These are phyloP conservation scores for Lithophane ornitopus DNA, from an alignment of 2,888 invertebrate species.

Conservation along the genomic window DNA sequence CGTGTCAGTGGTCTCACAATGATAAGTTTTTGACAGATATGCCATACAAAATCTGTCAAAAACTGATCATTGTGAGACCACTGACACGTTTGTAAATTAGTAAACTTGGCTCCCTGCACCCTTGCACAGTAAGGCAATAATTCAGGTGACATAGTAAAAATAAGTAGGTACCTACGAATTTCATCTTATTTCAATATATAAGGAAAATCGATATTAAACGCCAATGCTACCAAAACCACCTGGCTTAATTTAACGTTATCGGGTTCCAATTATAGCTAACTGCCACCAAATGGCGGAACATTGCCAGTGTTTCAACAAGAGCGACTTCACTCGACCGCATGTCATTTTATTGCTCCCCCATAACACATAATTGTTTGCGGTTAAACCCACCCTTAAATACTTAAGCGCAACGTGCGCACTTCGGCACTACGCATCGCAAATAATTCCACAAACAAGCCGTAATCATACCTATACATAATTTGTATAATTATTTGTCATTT, in stretches of 20 bases:
- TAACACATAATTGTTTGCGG: conserved; percentile 82
- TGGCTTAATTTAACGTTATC: conserved; percentile 34
- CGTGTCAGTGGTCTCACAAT: too few relatives aligned
- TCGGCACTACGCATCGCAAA: conserved; percentile 76
- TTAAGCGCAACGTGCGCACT: conserved; percentile 76
- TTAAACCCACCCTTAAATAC: conserved; percentile 80
- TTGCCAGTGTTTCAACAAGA: conserved; percentile 72
- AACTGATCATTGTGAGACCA: too few relatives aligned
- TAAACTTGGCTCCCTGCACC: too few relatives aligned
- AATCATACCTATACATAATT: conserved; percentile 75
- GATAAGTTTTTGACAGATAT: too few relatives aligned
- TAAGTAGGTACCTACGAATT: neutral
- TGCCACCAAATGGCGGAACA: conserved; percentile 70
- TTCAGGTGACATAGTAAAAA: neutral
- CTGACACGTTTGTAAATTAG: too few relatives aligned
- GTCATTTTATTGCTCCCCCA: conserved; percentile 77
- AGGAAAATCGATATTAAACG: neutral
- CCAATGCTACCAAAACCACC: neutral
- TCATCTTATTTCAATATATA: neutral
- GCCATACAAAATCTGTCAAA: too few relatives aligned
- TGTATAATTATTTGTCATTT: conserved; percentile 79
- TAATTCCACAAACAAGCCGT: conserved; percentile 77
- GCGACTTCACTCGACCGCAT: conserved; percentile 75
- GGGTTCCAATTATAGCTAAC: conserved; percentile 59
- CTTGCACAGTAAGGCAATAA: too few relatives aligned